Conservation (phyloP, 2,888 invertebrate genomes). For the Dysmachus trigonus region DNA sequence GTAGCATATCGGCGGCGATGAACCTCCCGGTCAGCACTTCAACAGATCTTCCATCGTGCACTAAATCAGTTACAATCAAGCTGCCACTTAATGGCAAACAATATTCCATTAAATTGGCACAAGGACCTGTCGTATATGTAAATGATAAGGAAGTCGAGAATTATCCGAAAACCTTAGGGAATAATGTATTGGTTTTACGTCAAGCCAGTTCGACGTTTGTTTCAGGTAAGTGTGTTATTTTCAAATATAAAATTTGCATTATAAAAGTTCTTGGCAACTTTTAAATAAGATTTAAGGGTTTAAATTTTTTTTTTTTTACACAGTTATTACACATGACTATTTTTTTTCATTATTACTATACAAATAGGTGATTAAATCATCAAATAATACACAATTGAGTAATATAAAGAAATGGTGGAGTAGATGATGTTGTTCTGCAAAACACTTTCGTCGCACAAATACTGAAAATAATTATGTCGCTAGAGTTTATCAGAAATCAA, state of each 20-base stretch:
- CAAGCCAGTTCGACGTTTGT: constrained; percentile 82
- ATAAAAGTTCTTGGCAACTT: too few relatives aligned
- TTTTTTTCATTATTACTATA: too few relatives aligned
- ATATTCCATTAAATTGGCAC: constrained; percentile 74
- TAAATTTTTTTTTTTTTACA: too few relatives aligned
- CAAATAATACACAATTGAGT: too few relatives aligned
- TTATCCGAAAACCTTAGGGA: constrained; percentile 68
- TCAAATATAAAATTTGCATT: background rate
- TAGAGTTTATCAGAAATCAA: too few relatives aligned
- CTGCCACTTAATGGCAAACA: constrained; percentile 64
- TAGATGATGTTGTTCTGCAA: too few relatives aligned
- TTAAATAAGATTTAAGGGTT: background rate
- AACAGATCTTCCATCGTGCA: constrained; percentile 76
- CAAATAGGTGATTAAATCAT: too few relatives aligned
- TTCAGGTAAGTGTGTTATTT: constrained; percentile 64
- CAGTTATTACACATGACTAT: too few relatives aligned
- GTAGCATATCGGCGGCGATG: constrained; percentile 78
- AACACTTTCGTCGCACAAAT: too few relatives aligned
- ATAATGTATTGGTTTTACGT: constrained; percentile 73
- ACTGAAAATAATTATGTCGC: too few relatives aligned
- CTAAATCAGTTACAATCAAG: constrained; percentile 78
- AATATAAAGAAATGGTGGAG: too few relatives aligned
- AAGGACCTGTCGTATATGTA: constrained; percentile 74
- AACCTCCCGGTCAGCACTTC: constrained; percentile 68
- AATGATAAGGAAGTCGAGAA: constrained; percentile 75